Evolutionary conservation across 2,888 invertebrate species (phyloP).

Genomic region (Noctua comes): DNA sequence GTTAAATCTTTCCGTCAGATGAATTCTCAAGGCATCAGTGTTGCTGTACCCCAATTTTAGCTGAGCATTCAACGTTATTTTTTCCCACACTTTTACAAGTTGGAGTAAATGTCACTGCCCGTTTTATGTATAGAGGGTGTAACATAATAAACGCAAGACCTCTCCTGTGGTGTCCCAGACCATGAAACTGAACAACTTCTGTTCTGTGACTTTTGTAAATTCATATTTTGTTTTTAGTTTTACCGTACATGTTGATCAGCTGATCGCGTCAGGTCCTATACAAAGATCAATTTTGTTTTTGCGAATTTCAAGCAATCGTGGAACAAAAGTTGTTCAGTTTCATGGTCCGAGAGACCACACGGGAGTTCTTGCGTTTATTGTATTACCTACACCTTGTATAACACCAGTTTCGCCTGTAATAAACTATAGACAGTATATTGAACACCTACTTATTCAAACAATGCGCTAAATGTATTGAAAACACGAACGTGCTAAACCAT

Average conservation of each 20-base stretch:
- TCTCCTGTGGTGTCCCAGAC: no score
- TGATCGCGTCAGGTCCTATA: background rate
- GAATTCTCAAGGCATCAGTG: background rate
- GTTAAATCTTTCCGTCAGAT: background rate
- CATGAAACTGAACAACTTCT: background rate
- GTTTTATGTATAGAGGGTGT: background rate
- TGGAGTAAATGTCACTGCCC: no score
- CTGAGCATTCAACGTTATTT: no score
- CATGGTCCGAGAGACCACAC: background rate
- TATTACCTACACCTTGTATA: background rate
- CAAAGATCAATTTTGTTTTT: background rate
- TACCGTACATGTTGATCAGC: background rate
- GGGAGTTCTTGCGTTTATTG: background rate
- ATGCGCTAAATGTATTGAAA: slow-evolving; percentile 33
- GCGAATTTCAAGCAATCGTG: background rate
- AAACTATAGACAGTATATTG: background rate
- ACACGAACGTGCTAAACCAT: slow-evolving; percentile 32
- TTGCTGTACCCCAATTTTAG: no score
- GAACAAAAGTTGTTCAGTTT: background rate
- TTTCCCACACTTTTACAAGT: background rate
- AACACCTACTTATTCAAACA: slow-evolving; percentile 22
- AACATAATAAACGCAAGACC: background rate
- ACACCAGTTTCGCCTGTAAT: background rate
- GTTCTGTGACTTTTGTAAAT: background rate
- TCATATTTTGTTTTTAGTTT: background rate